A percentile compares a stretch with the other conserved stretches of the same genome.
These are phyloP conservation scores for Caenorhabditis doughertyi DNA, from an alignment of 2,888 invertebrate genomes.

Conservation along the genomic window DNA sequence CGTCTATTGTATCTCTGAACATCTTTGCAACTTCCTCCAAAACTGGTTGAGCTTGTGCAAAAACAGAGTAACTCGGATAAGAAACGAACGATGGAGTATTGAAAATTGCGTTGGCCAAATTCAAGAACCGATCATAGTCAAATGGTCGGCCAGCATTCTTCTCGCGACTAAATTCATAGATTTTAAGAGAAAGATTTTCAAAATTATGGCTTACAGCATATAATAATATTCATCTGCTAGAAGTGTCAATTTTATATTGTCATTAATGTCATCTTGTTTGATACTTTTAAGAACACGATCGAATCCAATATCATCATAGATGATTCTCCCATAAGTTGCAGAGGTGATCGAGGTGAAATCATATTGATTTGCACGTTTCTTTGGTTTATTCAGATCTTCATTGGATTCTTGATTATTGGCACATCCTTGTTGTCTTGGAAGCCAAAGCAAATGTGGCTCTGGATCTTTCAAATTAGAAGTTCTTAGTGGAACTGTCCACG, in stretches of 20 bases:
- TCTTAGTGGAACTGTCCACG: slow-evolving; percentile 60
- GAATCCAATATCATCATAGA: slow-evolving; percentile 66
- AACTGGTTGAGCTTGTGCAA: slow-evolving; percentile 44
- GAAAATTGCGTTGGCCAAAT: slow-evolving; percentile 55
- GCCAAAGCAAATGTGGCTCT: slow-evolving; percentile 27
- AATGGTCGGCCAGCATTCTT: slow-evolving; percentile 21
- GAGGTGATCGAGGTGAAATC: slow-evolving; percentile 40
- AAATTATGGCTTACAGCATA: slow-evolving; percentile 32
- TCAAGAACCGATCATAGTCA: slow-evolving; percentile 58
- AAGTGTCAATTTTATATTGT: slow-evolving; percentile 52
- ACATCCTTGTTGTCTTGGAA: slow-evolving; percentile 34
- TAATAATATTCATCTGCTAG: slow-evolving; percentile 61
- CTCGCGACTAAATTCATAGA: slow-evolving; percentile 44
- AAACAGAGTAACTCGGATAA: slow-evolving; percentile 51
- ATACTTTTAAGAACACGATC: slow-evolving; percentile 56
- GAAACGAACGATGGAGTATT: slow-evolving; percentile 25
- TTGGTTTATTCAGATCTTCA: slow-evolving; percentile 25
- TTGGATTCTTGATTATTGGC: neutral
- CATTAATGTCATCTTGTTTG: slow-evolving; percentile 41
- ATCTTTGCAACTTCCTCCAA: slow-evolving; percentile 46
- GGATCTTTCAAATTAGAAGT: slow-evolving; percentile 15
- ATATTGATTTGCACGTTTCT: slow-evolving; percentile 51
- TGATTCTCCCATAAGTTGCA: slow-evolving; percentile 65
- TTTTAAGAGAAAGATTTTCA: neutral
- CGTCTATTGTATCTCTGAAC: slow-evolving; percentile 48